A percentile compares a stretch with the other conserved stretches of the same genome.
Conservation (phyloP, 2,888 invertebrate species). For the Volucella bombylans region DNA sequence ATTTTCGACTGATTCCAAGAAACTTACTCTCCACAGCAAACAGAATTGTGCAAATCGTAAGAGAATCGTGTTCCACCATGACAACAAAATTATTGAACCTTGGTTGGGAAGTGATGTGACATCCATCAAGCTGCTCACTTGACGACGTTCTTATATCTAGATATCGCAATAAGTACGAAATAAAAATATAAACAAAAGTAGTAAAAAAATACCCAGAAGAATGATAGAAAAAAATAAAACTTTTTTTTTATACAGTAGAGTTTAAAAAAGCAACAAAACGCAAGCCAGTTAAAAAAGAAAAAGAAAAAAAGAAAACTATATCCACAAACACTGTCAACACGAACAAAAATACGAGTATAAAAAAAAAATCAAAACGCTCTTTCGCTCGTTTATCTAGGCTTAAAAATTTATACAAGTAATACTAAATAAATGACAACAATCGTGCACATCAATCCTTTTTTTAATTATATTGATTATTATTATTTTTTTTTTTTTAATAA, state of each 20-base stretch:
- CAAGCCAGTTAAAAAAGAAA: constrained; percentile 35
- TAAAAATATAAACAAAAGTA: background rate
- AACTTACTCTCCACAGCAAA: too few species aligned
- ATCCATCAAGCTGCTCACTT: too few species aligned
- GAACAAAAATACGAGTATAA: constrained; percentile 1
- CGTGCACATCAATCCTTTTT: constrained; percentile 27
- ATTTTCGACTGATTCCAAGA: too few species aligned
- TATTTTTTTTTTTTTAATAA: background rate
- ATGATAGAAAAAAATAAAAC: background rate
- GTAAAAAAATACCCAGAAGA: constrained; percentile 1
- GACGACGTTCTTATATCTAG: background rate
- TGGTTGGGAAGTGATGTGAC: too few species aligned
- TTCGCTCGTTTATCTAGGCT: background rate
- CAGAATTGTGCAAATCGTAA: too few species aligned
- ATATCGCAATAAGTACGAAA: background rate
- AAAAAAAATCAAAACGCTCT: background rate
- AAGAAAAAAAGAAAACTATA: constrained; percentile 15
- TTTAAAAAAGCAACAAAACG: constrained; percentile 34
- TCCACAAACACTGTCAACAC: constrained; percentile 23
- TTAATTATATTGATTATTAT: constrained; percentile 10
- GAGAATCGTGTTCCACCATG: too few species aligned
- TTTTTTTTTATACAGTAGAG: constrained; percentile 3
- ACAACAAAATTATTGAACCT: too few species aligned
- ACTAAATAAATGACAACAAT: constrained; percentile 14
- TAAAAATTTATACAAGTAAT: constrained; percentile 3